phyloP scores from a whole-genome alignment of 1,140 invertebrate genomes.

The Cotesia chilonis region DNA sequence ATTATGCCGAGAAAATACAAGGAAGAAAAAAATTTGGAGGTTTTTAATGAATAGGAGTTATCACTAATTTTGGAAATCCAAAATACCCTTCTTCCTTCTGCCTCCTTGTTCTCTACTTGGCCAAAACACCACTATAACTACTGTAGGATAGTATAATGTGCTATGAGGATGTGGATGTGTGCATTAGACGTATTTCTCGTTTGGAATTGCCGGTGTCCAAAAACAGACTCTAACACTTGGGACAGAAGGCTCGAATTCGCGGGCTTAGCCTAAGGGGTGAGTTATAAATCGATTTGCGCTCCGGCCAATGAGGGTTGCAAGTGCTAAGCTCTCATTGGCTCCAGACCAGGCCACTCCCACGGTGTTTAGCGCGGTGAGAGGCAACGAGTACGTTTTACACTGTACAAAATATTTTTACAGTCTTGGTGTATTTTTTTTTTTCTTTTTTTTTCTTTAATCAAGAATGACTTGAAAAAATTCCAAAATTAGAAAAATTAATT shows the following conservation, averaged over 20 bases:
- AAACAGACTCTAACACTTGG: constrained; percentile 46
- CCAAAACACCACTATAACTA: constrained; percentile 35
- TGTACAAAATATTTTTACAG: constrained; percentile 34
- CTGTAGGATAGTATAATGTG: constrained; percentile 35
- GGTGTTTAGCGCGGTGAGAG: constrained; percentile 51
- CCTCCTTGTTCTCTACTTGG: constrained; percentile 10
- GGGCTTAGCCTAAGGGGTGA: constrained; percentile 47
- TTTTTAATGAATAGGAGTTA: background rate
- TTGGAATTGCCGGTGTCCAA: constrained; percentile 59
- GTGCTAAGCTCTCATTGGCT: constrained; percentile 59
- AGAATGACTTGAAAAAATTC: no score
- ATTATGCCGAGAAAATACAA: no score
- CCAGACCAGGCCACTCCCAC: constrained; percentile 57
- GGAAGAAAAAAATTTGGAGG: no score
- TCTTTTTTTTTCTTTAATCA: no score
- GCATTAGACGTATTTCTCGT: constrained; percentile 1
- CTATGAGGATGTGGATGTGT: no score
- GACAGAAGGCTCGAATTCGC: constrained; percentile 53
- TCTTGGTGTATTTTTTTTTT: background rate
- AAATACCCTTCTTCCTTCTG: constrained; percentile 34
- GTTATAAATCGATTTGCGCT: constrained; percentile 64
- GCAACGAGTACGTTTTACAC: constrained; percentile 52
- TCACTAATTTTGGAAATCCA: constrained; percentile 30
- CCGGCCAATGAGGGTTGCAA: constrained; percentile 60
- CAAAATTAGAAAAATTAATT: no score